Base-by-base conservation (phyloP, 2,113 vertebrate genomes). In the Eidolon helvum region DNA sequence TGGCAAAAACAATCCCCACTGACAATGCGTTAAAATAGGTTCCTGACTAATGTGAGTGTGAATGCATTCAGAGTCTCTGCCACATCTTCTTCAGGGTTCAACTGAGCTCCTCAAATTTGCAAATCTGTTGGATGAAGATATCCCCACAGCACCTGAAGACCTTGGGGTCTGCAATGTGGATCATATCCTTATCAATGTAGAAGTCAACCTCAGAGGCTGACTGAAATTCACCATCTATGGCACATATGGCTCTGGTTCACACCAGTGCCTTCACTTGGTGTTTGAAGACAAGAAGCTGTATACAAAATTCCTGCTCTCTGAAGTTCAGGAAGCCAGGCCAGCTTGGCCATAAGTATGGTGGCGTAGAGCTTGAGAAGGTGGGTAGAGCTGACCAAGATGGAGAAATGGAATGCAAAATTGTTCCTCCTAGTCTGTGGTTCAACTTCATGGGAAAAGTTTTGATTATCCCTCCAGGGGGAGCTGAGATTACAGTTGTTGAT, bases 221-320 rank as follows among this genome's bases (percentile, higher is more conserved):
- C 98, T 99, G 99, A 94, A 99, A 99, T 95, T 99, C 99, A 61
- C 99, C 99, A 0, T 99, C 99, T 88, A 99, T 98, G 19, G 99
- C 99, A 0, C 99, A 99, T 98, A 99, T 99, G 88, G 99, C 99
- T 1, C 99, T 99, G 98, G 99, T 99, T 99, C 99, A 99, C n/a
- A 99, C 99, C 94, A 99, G 98, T 98, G 99, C 99, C 98, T 99
- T 99, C 99, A 99, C 99, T 98, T 99, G 99, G 98, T 99, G 99
- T 87, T 99, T 99, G 98, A 99, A 99, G 96, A 99, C 99, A 0
- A 99, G 99, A 69, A 99, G 98, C 97, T 99, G 99, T 96, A 99
- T 99, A 10, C 99, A 99, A 97, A 99, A 99, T 98, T 99, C 99
- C 97, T 99, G 99, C 97, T 99, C 99, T 0, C 99, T 98, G 98